A percentile compares a stretch with the other conserved stretches of the same genome.
phyloP scores from a whole-genome alignment of 2,797 vertebrate genomes.

The Mormyrus proboscirostris region DNA sequence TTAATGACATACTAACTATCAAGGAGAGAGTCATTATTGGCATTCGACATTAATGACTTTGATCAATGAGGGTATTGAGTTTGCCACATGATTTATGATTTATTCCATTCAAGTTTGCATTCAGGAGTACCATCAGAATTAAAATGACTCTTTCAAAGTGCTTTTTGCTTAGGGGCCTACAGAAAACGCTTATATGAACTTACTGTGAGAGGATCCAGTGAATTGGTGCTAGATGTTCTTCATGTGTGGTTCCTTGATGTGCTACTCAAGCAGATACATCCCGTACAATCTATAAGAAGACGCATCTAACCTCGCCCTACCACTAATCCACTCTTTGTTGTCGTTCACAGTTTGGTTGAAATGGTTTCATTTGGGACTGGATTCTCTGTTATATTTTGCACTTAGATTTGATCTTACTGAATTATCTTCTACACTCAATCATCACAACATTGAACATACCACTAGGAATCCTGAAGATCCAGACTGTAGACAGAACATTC shows the following conservation, averaged over 20 bases:
- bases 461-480: neutral
- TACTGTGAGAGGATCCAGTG: neutral
- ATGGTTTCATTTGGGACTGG: neutral
- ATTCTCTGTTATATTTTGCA: neutral
- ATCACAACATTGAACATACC: neutral
- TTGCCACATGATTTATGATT: neutral
- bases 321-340: neutral
- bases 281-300: neutral
- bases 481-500: neutral
- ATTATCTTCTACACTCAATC: neutral
- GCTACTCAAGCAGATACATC: neutral
- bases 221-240: neutral
- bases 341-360: neutral
- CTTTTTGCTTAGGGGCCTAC: neutral
- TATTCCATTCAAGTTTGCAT: neutral
- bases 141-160: neutral
- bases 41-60: neutral
- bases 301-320: neutral
- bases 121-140: neutral
- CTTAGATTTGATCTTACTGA: neutral
- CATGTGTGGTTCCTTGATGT: neutral
- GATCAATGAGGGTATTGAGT: neutral
- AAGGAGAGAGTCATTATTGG: constrained; percentile 11
- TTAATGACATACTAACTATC: neutral
- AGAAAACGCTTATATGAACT: neutral